These are phyloP conservation scores for Drosophila virilis DNA, from an alignment of 1,140 invertebrate species.

Conservation along the genomic window DNA sequence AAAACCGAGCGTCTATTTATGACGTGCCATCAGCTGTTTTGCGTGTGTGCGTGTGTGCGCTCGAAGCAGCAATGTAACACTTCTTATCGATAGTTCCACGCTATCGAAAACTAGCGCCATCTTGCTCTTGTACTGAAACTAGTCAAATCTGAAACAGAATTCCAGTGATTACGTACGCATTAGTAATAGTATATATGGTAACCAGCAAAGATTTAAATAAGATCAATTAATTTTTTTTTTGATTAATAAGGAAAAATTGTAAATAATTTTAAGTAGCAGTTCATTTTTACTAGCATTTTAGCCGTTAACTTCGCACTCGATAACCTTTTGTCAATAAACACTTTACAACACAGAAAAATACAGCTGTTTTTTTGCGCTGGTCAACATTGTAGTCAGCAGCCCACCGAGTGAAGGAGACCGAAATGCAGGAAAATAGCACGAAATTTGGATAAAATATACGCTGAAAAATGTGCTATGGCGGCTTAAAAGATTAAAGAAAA, in stretches of 20 bases:
- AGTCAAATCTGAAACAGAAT: background rate
- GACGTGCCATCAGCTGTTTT: slow-evolving; percentile 49
- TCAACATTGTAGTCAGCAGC: slow-evolving; percentile 24
- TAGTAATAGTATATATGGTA: too few relatives aligned
- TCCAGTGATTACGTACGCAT: too few relatives aligned
- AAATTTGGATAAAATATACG: slow-evolving; percentile 36
- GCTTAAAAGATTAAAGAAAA: slow-evolving; percentile 12
- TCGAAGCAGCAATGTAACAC: slow-evolving; percentile 4
- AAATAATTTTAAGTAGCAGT: too few relatives aligned
- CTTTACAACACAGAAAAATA: background rate
- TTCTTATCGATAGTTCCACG: slow-evolving; percentile 11
- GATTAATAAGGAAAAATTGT: too few relatives aligned
- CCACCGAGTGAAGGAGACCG: slow-evolving; percentile 33
- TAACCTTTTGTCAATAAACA: background rate
- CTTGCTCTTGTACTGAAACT: background rate
- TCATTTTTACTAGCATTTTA: background rate
- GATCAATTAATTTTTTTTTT: too few relatives aligned
- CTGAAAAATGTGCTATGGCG: slow-evolving; percentile 41
- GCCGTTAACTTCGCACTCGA: background rate
- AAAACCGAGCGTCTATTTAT: slow-evolving; percentile 61
- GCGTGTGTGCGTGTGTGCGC: slow-evolving; percentile 1
- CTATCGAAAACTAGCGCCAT: background rate
- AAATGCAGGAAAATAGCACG: slow-evolving; percentile 32
- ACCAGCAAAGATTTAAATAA: too few relatives aligned
- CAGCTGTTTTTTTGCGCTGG: slow-evolving; percentile 37